phyloP scores from a whole-genome alignment of 2,113 vertebrate genomes.

The Cercocebus atys region DNA sequence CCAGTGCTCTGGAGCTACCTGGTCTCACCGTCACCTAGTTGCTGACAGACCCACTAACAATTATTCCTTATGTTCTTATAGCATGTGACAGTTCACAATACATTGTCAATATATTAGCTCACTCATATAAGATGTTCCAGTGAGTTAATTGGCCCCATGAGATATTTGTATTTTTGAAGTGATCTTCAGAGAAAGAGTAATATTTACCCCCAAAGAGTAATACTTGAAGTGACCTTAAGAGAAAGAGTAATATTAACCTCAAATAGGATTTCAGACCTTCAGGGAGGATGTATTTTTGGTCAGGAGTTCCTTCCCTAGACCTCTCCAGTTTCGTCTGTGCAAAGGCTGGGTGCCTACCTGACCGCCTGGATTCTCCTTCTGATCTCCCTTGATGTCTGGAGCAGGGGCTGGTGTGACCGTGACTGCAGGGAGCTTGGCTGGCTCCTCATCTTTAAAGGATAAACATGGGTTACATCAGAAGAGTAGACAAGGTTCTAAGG shows the following conservation, averaged over 20 bases:
- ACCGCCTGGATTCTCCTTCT: constrained; percentile 54
- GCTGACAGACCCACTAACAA: not conserved
- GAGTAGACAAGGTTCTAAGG: not conserved
- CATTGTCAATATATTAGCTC: not conserved
- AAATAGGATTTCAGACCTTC: not conserved
- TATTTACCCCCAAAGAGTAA: not conserved
- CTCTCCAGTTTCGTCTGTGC: not conserved
- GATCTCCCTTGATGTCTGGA: constrained; percentile 37
- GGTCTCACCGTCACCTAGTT: not conserved
- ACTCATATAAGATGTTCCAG: not conserved
- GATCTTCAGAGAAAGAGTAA: not conserved
- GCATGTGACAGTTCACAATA: not conserved
- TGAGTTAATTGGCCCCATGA: not conserved
- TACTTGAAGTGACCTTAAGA: too few species aligned
- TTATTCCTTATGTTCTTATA: not conserved
- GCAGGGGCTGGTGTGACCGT: constrained; percentile 49
- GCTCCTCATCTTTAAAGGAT: constrained; percentile 75
- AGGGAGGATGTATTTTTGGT: not conserved
- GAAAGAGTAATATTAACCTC: not conserved
- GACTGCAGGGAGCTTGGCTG: constrained; percentile 49
- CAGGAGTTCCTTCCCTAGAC: not conserved
- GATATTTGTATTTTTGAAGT: not conserved
- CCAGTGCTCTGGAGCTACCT: not conserved
- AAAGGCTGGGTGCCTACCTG: constrained; percentile 69
- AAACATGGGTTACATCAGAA: constrained; percentile 62